Conservation (phyloP, 2,113 vertebrate genomes). For the Catharus bicknelli region DNA sequence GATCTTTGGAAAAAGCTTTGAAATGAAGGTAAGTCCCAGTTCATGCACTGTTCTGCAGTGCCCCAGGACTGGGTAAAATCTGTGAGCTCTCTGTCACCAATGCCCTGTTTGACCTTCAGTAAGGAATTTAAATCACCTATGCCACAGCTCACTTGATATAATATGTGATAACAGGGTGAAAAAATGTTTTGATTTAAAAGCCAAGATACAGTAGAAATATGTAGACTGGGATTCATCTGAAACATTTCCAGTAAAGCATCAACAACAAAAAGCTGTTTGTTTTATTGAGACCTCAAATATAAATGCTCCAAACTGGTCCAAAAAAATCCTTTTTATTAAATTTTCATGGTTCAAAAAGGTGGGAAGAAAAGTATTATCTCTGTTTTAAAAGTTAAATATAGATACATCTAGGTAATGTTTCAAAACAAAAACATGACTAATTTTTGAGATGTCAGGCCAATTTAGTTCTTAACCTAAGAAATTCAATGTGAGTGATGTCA, state of each 20-base stretch:
- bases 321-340: constrained; percentile 33
- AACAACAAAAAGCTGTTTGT: constrained; percentile 24
- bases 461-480: neutral
- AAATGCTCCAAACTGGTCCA: neutral
- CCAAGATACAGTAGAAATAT: neutral
- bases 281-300: neutral
- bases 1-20: constrained; percentile 7
- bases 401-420: neutral
- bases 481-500: neutral
- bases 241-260: neutral
- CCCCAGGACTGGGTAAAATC: neutral
- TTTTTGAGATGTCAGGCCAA: neutral
- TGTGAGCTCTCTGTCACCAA: neutral
- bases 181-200: neutral
- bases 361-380: neutral
- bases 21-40: neutral
- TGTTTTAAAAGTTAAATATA: constrained; percentile 7
- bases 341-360: neutral
- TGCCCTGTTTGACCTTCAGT: neutral
- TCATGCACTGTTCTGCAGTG: neutral
- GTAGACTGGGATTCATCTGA: neutral
- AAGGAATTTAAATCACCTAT: constrained; percentile 45
- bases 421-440: neutral
- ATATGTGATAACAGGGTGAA: neutral
- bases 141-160: neutral